These are phyloP conservation scores for Zeus faber DNA, from an alignment of 2,113 vertebrate genomes.

Conservation along the genomic window DNA sequence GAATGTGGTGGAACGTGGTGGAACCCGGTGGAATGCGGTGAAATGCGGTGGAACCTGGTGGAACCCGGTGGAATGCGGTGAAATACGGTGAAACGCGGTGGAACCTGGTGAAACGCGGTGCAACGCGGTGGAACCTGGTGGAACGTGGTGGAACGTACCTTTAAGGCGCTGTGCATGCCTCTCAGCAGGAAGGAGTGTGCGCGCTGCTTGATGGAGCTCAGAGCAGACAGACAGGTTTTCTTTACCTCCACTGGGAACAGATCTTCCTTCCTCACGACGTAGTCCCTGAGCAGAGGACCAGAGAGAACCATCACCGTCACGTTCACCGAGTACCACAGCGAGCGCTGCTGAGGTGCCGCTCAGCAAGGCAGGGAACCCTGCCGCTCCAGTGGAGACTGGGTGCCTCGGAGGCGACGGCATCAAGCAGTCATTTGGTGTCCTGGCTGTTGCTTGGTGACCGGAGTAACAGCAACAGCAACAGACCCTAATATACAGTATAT, in stretches of 20 bases:
- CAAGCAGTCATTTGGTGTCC: no score
- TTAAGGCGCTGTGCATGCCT: slow-evolving; percentile 68
- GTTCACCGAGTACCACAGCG: neutral
- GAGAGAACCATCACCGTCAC: neutral
- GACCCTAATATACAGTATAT: no score
- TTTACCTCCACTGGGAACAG: slow-evolving; percentile 36
- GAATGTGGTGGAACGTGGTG: no score
- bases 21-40: no score
- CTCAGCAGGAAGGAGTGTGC: slow-evolving; percentile 71
- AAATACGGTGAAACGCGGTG: neutral
- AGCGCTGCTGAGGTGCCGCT: neutral
- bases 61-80: no score
- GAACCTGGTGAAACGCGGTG: neutral
- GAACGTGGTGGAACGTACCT: slow-evolving; percentile 71
- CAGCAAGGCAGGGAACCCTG: neutral
- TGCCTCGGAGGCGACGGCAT: no score
- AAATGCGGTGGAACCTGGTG: no score
- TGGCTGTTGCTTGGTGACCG: no score
- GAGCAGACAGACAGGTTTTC: slow-evolving; percentile 40
- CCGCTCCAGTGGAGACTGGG: no score
- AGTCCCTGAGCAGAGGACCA: slow-evolving; percentile 60
- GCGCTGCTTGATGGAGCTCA: slow-evolving; percentile 63
- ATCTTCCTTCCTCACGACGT: slow-evolving; percentile 30
- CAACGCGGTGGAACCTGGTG: no score
- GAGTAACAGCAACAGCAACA: no score